Base-by-base conservation (phyloP, 2,888 invertebrate species). In the Drymonia ruficornis region DNA sequence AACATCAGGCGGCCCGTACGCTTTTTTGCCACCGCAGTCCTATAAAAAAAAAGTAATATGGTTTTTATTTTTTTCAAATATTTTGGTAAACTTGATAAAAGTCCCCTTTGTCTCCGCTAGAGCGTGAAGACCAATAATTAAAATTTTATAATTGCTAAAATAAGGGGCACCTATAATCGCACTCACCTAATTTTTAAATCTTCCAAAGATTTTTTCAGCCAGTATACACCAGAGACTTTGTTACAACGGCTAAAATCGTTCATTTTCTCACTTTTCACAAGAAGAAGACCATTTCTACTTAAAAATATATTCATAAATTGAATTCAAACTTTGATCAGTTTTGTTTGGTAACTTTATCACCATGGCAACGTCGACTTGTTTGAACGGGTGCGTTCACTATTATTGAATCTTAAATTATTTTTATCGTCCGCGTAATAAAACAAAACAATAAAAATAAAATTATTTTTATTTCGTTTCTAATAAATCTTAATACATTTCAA, bases 171-270 rank as follows among this genome's bases (percentile, higher is more conserved):
- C n/a, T n/a, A n/a, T n/a, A n/a, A n/a, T n/a, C n/a, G n/a, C 9
- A 76, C 81, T 82, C 83, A 94, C 94, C 84, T 93, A 50, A 94
- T 85, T 80, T 83, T 89, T 45, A 94, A 79, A 71, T 93, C 82
- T 48, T 88, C 79, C 23, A 94, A 82, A 29, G 91, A 77, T 67
- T 92, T 87, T 42, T 91, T 89, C 51, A 94, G 82, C 85, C 93
- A 92, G 72, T 94, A 93, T 48, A 93, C 78, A 45, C 91, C 93
- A 4, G 89, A 84, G 64, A 80, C 52, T 72, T 88, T 90, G 67
- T 92, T 92, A 57, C 72, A 77, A 18, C 84, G 84, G 50, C 71
- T 76, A 64, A 86, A 89, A 54, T 85, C 84, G 57, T 81, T 76
- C 91, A 92, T 91, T 43, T 34, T 72, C 18, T 28, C 44, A 53